Evolutionary conservation across 2,888 invertebrate species (phyloP), one percentile per base, ranked within the genome.

Genomic region (Furcula furcula): DNA sequence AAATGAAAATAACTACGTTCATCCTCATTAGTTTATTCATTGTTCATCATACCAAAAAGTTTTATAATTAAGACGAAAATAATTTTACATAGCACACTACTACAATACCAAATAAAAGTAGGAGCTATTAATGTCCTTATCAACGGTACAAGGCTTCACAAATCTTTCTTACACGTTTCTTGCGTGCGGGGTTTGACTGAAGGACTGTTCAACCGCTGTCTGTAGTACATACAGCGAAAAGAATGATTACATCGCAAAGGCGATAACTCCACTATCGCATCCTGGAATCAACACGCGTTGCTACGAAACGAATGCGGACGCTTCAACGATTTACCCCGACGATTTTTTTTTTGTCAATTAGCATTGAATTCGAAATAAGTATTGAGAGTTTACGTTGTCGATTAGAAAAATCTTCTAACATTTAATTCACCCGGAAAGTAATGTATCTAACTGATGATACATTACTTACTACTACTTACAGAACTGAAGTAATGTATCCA

Each of bases 271-370:
- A 34, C 44, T 55, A 69, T 69, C 69, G 46, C 54, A 55, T 65
- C 58, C 63, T 61, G 61, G 43, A 39, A 69, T 71, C 65, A 60
- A 62, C 66, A 57, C 64, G 65, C 51, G 47, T 61, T 40, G 56
- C 26, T 42, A 55, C 58, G 47, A 51, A 52, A 67, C 54, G 61
- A 62, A 55, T 60, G 55, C 59, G 65, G 58, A 66, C 55, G 65
- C 55, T 66, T 53, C 64, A 66, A 61, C 75, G 66, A 75, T 70
- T 76, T 68, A 67, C 62, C 53, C 47, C 45, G 40, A 48, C 60
- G 45, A 70, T 73, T 75, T 70, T 71, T 76, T 70, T 51, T 46
- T 55, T 65, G 51, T 58, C 58, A 72, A 72, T 72, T 70, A 72
- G 65, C 57, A 63, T 65, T 57, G 62, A 63, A 66, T 64, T 40